phyloP scores from a whole-genome alignment of 2,113 vertebrate species.

The Bostrychus sinensis region DNA sequence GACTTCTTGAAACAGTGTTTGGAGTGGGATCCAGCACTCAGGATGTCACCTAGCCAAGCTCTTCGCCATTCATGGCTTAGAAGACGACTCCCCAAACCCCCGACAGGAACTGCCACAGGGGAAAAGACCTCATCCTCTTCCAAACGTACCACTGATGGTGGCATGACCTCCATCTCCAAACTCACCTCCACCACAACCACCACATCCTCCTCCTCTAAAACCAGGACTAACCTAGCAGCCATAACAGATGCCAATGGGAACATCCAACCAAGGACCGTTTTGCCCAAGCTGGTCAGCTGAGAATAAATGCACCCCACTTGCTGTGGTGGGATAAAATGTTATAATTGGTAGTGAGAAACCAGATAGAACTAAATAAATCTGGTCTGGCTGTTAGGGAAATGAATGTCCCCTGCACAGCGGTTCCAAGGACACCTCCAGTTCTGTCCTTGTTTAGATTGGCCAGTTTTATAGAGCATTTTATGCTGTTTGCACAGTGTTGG shows the following conservation, averaged over 20 bases:
- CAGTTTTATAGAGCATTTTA: slow-evolving; percentile 36
- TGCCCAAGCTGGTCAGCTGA: slow-evolving; percentile 98
- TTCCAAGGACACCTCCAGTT: no score
- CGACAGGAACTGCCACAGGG: slow-evolving; percentile 67
- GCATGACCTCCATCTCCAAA: slow-evolving; percentile 95
- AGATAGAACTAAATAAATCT: slow-evolving; percentile 38
- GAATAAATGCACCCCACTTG: slow-evolving; percentile 46
- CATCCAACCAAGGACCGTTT: slow-evolving; percentile 96
- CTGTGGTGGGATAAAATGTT: slow-evolving; percentile 12
- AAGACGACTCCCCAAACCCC: slow-evolving; percentile 94
- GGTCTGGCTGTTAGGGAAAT: no score
- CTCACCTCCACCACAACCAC: slow-evolving; percentile 88
- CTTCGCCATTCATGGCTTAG: slow-evolving; percentile 94
- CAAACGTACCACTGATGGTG: slow-evolving; percentile 79
- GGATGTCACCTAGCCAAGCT: slow-evolving; percentile 95
- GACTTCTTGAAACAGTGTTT: slow-evolving; percentile 99
- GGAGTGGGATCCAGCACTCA: slow-evolving; percentile 93
- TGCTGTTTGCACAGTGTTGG: slow-evolving; percentile 34
- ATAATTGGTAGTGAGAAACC: background rate
- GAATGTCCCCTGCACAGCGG: no score
- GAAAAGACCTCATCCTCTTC: slow-evolving; percentile 85
- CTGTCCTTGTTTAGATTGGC: no score
- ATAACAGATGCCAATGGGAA: slow-evolving; percentile 98
- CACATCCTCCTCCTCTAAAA: slow-evolving; percentile 89
- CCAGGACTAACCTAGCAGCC: slow-evolving; percentile 95